Conservation (phyloP, 2,113 vertebrate species). For the Piliocolobus tephrosceles region DNA sequence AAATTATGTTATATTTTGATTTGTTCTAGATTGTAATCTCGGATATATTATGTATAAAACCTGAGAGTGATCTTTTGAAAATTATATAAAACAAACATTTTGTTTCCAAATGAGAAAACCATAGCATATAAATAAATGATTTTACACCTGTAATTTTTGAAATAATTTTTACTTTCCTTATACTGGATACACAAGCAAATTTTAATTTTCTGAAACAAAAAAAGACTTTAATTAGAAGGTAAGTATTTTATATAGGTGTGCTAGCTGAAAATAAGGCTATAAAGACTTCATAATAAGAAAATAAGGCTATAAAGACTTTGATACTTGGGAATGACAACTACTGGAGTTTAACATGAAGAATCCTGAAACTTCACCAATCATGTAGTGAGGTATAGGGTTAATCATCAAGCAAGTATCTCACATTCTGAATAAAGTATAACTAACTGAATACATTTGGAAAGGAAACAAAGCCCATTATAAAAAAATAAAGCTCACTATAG, state of each 20-base stretch:
- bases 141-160: slow-evolving; percentile 13
- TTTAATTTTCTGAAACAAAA: slow-evolving; percentile 42
- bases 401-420: background rate
- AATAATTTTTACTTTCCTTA: background rate
- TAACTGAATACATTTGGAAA: slow-evolving; percentile 28
- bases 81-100: background rate
- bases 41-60: background rate
- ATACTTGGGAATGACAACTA: slow-evolving; percentile 9
- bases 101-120: slow-evolving; percentile 42
- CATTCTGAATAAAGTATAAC: background rate
- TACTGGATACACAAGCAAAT: background rate
- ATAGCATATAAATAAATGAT: background rate
- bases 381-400: background rate
- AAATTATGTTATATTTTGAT: slow-evolving; percentile 36
- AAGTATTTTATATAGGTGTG: background rate
- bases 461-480: background rate
- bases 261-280: background rate
- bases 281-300: background rate
- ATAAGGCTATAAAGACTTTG: background rate
- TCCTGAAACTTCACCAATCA: background rate
- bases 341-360: background rate
- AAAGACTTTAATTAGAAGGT: background rate
- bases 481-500: slow-evolving; percentile 30
- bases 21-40: slow-evolving; percentile 5
- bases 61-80: slow-evolving; percentile 23